phyloP scores from a whole-genome alignment of 2,113 vertebrate genomes.

The Hippocampus zosterae region DNA sequence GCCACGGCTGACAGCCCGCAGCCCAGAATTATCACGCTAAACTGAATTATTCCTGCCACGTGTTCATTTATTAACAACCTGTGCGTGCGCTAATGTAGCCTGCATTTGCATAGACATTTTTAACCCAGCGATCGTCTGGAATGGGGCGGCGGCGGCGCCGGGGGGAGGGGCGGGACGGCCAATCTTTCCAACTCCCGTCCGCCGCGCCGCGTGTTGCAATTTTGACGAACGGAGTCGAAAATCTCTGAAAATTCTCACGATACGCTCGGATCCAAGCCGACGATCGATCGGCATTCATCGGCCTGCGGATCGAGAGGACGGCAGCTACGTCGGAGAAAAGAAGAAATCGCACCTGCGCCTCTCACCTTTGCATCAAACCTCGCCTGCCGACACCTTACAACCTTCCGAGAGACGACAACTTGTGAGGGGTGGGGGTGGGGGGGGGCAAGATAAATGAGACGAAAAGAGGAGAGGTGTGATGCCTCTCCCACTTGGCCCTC shows the following conservation, averaged over 20 bases:
- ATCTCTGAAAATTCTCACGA: slow-evolving; percentile 43
- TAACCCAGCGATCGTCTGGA: slow-evolving; percentile 71
- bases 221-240: slow-evolving; percentile 43
- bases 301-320: neutral
- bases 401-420: neutral
- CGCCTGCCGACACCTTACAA: neutral
- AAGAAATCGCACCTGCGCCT: neutral
- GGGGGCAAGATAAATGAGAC: neutral
- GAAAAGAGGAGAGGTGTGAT: neutral
- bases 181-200: slow-evolving; percentile 60
- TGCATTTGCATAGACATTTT: slow-evolving; percentile 81
- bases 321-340: neutral
- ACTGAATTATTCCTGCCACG: slow-evolving; percentile 91
- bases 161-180: slow-evolving; percentile 7
- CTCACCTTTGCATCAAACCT: neutral
- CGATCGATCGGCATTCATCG: slow-evolving; percentile 15
- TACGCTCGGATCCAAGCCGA: neutral
- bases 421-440: neutral
- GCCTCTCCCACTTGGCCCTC: neutral
- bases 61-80: slow-evolving; percentile 88
- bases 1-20: slow-evolving; percentile 86
- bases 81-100: slow-evolving; percentile 78
- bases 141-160: slow-evolving; percentile 36
- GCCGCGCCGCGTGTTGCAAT: slow-evolving; percentile 62
- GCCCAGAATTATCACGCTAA: slow-evolving; percentile 87